Base-by-base conservation (phyloP, 35 echinoderm and acorn worm genomes). In the Eucidaris tribuloides region DNA sequence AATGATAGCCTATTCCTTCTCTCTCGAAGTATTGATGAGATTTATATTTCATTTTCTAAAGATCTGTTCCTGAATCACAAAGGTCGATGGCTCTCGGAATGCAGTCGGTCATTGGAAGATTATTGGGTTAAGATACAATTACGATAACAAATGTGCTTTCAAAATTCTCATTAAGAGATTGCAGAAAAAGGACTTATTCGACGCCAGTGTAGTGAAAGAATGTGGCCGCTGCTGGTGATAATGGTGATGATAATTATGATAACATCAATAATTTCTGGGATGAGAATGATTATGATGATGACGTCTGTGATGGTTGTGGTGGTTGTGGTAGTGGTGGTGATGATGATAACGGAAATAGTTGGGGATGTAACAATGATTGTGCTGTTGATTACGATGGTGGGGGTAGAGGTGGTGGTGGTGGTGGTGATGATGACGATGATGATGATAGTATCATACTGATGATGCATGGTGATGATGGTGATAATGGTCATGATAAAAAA, bases 61-160 rank as follows among this genome's bases (percentile, higher is more conserved):
- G 85, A 81, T 87, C 54, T 65, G 85, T 87, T 62, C 85, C 85
- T 22, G 85, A 87, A 0, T 62, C 72, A 19, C 85, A 87, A 49
- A 79, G 85, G 38, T 43, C 72, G 22, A 80, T 87, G 35, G 85
- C 85, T 25, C 72, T 87, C 0, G 85, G 85, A 32, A 20, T 87
- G 7, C 85, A 87, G n/a, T 87, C 72, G 23, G 48, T 87, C 11
- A 80, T 79, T 58, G 58, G 25, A 20, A 79, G 85, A 46, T 29
- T 45, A 0, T 63, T 87, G 27, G 85, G 85, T 87, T 28, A 85
- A 42, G 2, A 45, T 72, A 72, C 22, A 41, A 39, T 0, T 20
- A 28, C 25, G 34, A 72, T 5, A n/a, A 43, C 66, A 3, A 3
- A 34, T 19, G 5, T 28, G 17, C 6, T 3, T 39, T 27, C 20